Evolutionary conservation across 2,797 vertebrate species (phyloP).

Genomic region (Poecile montanus): DNA sequence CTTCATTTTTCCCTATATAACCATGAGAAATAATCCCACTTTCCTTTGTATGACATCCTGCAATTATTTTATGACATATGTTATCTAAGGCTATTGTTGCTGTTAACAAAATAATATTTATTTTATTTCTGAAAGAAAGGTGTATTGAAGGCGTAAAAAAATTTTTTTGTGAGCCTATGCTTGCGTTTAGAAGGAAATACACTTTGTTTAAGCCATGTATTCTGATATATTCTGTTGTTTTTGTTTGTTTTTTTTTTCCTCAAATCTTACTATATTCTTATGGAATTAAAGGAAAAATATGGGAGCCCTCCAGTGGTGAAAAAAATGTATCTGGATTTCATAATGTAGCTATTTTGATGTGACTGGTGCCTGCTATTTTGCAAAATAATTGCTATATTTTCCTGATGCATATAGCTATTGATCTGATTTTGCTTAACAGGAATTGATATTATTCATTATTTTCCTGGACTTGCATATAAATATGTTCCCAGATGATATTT

Average conservation of each 20-base stretch:
- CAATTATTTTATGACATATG: background rate
- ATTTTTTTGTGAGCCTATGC: background rate
- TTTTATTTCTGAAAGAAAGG: background rate
- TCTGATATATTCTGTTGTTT: background rate
- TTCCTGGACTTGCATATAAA: background rate
- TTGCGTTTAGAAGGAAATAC: background rate
- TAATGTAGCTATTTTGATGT: background rate
- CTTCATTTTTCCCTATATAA: background rate
- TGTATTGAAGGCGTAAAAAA: background rate
- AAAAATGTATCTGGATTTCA: conserved; percentile 44
- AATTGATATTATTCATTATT: background rate
- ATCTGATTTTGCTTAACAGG: background rate
- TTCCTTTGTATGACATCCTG: background rate
- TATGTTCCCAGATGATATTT: background rate
- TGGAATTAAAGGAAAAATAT: conserved; percentile 56
- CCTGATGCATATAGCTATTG: background rate
- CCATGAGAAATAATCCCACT: background rate
- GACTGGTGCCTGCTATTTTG: background rate
- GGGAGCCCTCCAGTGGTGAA: conserved; percentile 73
- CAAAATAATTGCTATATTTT: background rate
- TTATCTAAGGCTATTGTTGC: background rate
- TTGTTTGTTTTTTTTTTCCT: background rate
- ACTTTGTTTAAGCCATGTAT: background rate
- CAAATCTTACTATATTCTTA: background rate
- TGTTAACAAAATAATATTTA: background rate